Percentiles rank a stretch among this genome's conserved stretches.
Evolutionary conservation across 2,888 invertebrate species (phyloP).

Genomic region (Drosophila anomelani): DNA sequence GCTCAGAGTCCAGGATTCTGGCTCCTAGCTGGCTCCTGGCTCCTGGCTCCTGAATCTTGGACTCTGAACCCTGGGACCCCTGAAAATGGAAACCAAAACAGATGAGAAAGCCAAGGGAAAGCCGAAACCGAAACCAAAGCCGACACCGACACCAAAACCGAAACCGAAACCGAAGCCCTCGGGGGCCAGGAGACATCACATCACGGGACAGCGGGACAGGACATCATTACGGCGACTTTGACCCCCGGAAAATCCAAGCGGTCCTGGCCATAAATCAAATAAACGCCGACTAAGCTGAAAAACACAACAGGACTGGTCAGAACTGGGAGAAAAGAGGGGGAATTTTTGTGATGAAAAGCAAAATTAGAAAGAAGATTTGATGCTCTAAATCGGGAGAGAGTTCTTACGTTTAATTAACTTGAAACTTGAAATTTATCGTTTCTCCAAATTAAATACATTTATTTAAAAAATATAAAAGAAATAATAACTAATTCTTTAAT

Average conservation of each 20-base stretch:
- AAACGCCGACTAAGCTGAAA: constrained; percentile 73
- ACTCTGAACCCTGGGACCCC: not conserved
- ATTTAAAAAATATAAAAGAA: not conserved
- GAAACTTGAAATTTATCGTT: too few relatives aligned
- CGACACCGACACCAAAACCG: constrained; percentile 2
- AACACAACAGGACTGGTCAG: constrained; percentile 36
- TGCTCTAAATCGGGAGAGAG: not conserved
- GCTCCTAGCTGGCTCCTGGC: not conserved
- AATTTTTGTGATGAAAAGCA: constrained; percentile 26
- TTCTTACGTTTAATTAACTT: not conserved
- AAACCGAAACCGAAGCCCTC: constrained; percentile 20
- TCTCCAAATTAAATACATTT: not conserved
- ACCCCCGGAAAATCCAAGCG: constrained; percentile 53
- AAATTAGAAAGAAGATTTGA: constrained; percentile 19
- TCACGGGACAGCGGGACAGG: constrained; percentile 28
- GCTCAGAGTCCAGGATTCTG: not conserved
- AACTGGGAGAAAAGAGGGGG: not conserved
- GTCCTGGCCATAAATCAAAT: constrained; percentile 78
- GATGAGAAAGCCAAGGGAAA: constrained; percentile 5
- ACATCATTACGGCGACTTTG: constrained; percentile 41
- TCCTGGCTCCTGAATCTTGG: not conserved
- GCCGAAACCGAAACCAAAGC: not conserved
- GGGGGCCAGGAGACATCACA: constrained; percentile 25
- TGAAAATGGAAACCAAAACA: constrained; percentile 14
- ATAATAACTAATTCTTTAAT: not conserved